These are phyloP conservation scores for Galagoides demidoff DNA, from an alignment of 2,797 vertebrate genomes.

Conservation along the genomic window DNA sequence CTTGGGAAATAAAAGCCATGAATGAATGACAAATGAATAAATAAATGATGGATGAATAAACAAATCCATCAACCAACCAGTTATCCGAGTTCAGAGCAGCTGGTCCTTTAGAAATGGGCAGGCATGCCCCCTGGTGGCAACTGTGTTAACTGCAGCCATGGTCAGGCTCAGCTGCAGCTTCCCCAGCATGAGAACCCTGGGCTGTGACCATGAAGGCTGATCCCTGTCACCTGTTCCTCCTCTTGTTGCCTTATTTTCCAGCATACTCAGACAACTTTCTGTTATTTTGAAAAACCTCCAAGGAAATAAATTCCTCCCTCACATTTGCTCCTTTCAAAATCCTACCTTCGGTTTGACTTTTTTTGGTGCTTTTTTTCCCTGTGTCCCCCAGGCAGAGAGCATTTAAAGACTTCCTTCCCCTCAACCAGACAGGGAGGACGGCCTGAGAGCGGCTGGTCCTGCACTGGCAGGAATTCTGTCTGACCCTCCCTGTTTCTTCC, in stretches of 20 bases:
- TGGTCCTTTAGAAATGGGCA: not conserved
- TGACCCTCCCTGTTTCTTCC: not conserved
- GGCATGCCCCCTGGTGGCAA: conserved; percentile 68
- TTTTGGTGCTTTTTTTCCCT: not conserved
- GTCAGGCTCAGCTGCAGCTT: not conserved
- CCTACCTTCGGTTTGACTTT: not conserved
- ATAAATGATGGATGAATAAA: conserved; percentile 59
- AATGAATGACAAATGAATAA: conserved; percentile 35
- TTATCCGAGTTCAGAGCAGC: not conserved
- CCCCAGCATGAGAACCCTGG: accelerated
- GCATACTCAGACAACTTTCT: not conserved
- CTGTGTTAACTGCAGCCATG: not conserved
- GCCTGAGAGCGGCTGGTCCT: not conserved
- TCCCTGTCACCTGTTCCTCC: not conserved
- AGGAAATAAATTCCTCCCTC: not conserved
- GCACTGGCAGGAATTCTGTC: not conserved
- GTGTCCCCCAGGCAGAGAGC: not conserved
- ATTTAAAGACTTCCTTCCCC: not conserved
- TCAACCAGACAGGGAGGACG: not conserved
- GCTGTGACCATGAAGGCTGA: accelerated
- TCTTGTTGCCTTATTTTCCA: not conserved
- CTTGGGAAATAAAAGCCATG: conserved; percentile 49
- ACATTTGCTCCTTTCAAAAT: not conserved
- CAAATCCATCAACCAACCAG: not conserved
- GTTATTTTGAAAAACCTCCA: not conserved